Evolutionary conservation across 2,113 vertebrate species (phyloP), one percentile per base, ranked within the genome.

Genomic region (Hypanus sabinus): DNA sequence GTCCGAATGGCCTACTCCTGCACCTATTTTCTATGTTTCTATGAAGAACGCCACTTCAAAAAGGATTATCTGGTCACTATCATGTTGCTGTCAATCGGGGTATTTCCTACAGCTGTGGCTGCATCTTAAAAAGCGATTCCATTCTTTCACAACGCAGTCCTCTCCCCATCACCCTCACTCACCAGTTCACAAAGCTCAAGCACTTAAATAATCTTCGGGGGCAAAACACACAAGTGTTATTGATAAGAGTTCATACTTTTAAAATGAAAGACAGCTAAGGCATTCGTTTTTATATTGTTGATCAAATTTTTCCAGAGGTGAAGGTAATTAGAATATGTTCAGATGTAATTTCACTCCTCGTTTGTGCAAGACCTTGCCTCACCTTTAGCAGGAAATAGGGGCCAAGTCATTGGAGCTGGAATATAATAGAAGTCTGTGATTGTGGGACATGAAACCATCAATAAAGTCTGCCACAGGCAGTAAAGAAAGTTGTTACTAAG

Each of bases 331-430:
- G 95, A 96, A 95, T 73, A 73, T 96, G 96, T 94, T 94, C 95
- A 96, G 96, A 96, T 97, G 96, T 96, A 97, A 96, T 97, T 96
- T 96, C 96, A 97, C 94, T 95, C 95, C 95, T 96, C 95, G 95
- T 97, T 96, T 95, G 95, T 73, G 94, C 0, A 95, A 95, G 95
- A 95, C 96, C 96, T 95, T 94, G 95, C 95, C 96, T 96, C 96
- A 96, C 96, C 96, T 97, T 96, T 94, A 94, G 95, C 96, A 97
- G 97, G 97, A 98, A 98, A 96, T 90, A 94, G 95, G 94, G 95
- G 94, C 96, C 94, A 95, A 96, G 95, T 95, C 94, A 96, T 96
- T 94, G 95, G 95, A 95, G 95, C 95, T 94, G 94, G 96, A 95
- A 96, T 96, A 96, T 96, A 97, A 97, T 95, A 96, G 96, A 96